Evolutionary conservation across 2,888 invertebrate species (phyloP).

Genomic region (Dusona sp.): DNA sequence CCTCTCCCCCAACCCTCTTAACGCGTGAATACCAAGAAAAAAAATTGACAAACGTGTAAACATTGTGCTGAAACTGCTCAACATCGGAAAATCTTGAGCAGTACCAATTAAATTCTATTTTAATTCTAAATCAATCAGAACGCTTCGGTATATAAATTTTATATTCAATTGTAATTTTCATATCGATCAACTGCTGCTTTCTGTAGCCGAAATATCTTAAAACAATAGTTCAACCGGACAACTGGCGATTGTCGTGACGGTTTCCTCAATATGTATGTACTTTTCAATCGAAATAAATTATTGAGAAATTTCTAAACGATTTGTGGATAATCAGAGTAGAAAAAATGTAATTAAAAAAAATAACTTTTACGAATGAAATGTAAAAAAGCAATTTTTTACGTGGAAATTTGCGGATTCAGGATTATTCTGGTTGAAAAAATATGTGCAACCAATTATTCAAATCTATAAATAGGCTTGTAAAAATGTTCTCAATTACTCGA

Average conservation of each 20-base stretch:
- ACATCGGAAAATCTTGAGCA: neutral
- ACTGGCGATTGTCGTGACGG: neutral
- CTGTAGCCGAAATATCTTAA: neutral
- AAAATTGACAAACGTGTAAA: neutral
- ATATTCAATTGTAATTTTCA: neutral
- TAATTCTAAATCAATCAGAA: neutral
- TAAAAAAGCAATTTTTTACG: neutral
- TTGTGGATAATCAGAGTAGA: neutral
- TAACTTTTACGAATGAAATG: neutral
- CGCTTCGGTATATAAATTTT: neutral
- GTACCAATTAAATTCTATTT: neutral
- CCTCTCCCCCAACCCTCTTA: too few relatives aligned
- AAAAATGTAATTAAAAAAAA: neutral
- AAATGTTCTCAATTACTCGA: neutral
- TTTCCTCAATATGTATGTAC: neutral
- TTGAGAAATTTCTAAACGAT: neutral
- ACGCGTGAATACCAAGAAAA: neutral
- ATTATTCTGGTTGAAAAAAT: neutral
- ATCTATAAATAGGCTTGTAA: neutral
- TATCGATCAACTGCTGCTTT: neutral
- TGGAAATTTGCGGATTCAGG: neutral
- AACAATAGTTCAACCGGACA: neutral
- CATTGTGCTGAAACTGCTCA: neutral
- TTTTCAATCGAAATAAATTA: neutral
- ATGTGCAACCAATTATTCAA: neutral